These are phyloP conservation scores for Heteropelma amictum DNA, from an alignment of 2,888 invertebrate genomes.

Conservation along the genomic window DNA sequence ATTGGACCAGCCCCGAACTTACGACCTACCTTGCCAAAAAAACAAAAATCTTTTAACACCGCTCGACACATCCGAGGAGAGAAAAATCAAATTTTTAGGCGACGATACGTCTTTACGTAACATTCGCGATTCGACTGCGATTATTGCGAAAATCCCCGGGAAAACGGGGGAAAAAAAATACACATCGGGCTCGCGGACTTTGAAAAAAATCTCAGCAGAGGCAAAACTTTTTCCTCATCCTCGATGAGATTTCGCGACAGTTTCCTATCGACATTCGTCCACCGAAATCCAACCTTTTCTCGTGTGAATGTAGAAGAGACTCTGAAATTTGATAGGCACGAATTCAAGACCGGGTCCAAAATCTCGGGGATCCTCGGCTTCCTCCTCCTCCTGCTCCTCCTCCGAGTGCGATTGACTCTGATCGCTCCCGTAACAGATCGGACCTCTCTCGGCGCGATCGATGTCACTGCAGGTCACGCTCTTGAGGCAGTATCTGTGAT, in stretches of 20 bases:
- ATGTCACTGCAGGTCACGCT: constrained; percentile 84
- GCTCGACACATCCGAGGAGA: constrained; percentile 2
- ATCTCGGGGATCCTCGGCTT: constrained; percentile 62
- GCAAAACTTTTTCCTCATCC: background rate
- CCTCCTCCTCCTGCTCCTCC: constrained; percentile 50
- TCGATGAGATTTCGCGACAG: background rate
- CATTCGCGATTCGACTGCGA: too few relatives aligned
- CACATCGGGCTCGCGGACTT: background rate
- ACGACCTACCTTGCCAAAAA: constrained; percentile 49
- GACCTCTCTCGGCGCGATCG: constrained; percentile 80
- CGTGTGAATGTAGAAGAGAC: constrained; percentile 82
- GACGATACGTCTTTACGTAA: too few relatives aligned
- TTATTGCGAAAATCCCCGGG: too few relatives aligned
- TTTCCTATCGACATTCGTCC: background rate
- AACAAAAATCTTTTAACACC: background rate
- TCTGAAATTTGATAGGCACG: constrained; percentile 82
- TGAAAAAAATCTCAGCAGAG: background rate
- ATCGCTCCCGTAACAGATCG: constrained; percentile 81
- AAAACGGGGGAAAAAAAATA: too few relatives aligned
- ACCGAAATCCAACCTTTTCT: constrained; percentile 82
- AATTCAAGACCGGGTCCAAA: constrained; percentile 80
- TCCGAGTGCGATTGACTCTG: constrained; percentile 31
- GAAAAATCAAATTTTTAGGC: too few relatives aligned
- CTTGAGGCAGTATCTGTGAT: constrained; percentile 76
- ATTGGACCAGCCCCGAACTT: constrained; percentile 36